These are phyloP conservation scores for Zapornia atra DNA, from an alignment of 2,113 vertebrate genomes.

Conservation along the genomic window DNA sequence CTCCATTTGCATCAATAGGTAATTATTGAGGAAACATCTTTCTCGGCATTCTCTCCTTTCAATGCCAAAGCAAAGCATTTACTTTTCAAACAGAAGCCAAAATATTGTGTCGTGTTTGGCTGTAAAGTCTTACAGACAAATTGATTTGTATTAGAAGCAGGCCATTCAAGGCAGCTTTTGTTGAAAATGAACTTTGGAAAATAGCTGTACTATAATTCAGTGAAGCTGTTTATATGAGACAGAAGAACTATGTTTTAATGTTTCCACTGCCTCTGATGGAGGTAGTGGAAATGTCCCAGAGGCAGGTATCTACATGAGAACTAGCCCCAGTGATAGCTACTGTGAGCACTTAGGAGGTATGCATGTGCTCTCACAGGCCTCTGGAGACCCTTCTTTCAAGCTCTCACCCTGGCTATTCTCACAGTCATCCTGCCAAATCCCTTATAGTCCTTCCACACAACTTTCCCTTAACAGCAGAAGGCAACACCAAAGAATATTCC, in stretches of 20 bases:
- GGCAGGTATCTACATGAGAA: neutral
- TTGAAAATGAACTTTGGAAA: neutral
- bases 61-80: neutral
- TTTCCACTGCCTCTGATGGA: neutral
- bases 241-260: neutral
- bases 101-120: neutral
- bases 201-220: neutral
- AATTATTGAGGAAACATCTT: neutral
- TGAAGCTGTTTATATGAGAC: neutral
- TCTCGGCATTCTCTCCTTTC: neutral
- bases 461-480: neutral
- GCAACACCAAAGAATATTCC: neutral
- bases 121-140: neutral
- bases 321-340: fast-evolving
- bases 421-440: neutral
- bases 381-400: neutral
- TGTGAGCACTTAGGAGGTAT: neutral
- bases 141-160: neutral
- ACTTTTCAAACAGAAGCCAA: neutral
- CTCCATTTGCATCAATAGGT: neutral
- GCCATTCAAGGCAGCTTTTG: neutral
- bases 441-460: neutral
- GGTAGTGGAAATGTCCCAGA: neutral
- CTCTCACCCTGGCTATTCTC: neutral
- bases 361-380: neutral